Conservation (phyloP, 2,113 vertebrate genomes). For the Bufo gargarizans region DNA sequence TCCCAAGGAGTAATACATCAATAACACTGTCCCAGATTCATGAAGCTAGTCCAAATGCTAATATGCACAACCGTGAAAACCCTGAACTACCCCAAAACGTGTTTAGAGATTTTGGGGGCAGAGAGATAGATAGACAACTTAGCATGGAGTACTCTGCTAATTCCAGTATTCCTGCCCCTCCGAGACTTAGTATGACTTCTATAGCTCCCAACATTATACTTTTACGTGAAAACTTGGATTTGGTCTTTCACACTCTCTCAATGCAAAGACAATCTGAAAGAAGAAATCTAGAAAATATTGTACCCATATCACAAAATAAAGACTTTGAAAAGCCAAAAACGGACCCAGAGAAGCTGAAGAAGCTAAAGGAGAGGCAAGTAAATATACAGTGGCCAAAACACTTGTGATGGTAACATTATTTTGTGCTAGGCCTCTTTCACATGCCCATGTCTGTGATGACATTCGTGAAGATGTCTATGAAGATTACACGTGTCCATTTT, state of each 20-base stretch:
- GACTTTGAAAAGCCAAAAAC: constrained; percentile 37
- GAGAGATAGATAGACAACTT: background rate
- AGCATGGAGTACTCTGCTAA: background rate
- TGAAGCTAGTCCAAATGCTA: background rate
- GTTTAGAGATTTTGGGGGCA: background rate
- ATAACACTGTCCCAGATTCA: background rate
- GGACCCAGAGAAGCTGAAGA: constrained; percentile 67
- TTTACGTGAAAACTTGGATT: constrained; percentile 35
- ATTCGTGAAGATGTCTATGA: too few relatives aligned
- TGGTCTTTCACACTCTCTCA: constrained; percentile 22
- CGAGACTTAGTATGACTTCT: background rate
- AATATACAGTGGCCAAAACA: background rate
- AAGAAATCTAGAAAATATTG: background rate
- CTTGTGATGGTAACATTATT: too few relatives aligned
- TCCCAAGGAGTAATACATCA: background rate
- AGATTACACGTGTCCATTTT: too few relatives aligned
- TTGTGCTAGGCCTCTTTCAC: too few relatives aligned
- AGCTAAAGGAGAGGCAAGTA: constrained; percentile 67
- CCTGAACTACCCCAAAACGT: background rate
- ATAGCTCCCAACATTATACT: constrained; percentile 15
- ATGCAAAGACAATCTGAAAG: constrained; percentile 9
- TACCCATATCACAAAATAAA: constrained; percentile 15
- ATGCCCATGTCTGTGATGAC: too few relatives aligned
- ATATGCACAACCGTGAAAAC: background rate
- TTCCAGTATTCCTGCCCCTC: background rate